Conservation (phyloP, 2,797 vertebrate genomes). For the Astyanax mexicanus region DNA sequence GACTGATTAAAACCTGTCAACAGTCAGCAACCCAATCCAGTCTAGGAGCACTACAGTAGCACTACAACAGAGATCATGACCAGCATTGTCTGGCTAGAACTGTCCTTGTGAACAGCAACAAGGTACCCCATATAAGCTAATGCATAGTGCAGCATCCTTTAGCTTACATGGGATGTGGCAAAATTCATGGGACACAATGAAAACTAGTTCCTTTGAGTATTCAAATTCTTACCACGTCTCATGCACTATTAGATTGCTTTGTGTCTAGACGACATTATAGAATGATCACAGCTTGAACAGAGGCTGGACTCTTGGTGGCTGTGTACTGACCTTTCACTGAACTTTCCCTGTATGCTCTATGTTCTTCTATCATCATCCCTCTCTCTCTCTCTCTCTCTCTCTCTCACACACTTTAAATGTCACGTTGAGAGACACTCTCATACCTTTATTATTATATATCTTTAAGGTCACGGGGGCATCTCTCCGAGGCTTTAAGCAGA, state of each 20-base stretch:
- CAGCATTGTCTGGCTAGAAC: no score
- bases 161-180: no score
- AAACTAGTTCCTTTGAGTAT: no score
- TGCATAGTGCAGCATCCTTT: no score
- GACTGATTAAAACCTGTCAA: no score
- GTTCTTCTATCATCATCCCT: conserved; percentile 7
- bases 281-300: conserved; percentile 1
- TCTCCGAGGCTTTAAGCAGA: not conserved
- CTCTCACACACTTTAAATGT: conserved; percentile 13
- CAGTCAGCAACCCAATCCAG: no score
- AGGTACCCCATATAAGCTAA: no score
- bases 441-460: conserved; percentile 1
- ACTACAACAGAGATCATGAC: no score
- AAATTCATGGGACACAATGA: no score
- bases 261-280: not conserved
- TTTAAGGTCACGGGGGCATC: conserved; percentile 7
- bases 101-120: no score
- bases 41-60: no score
- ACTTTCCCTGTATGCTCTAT: conserved; percentile 55
- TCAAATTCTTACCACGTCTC: not conserved
- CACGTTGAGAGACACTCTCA: not conserved
- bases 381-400: not conserved
- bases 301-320: not conserved
- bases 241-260: not conserved
- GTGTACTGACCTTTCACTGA: conserved; percentile 36